Evolutionary conservation across 2,888 invertebrate species (phyloP).

Genomic region (Cataglyphis livida): DNA sequence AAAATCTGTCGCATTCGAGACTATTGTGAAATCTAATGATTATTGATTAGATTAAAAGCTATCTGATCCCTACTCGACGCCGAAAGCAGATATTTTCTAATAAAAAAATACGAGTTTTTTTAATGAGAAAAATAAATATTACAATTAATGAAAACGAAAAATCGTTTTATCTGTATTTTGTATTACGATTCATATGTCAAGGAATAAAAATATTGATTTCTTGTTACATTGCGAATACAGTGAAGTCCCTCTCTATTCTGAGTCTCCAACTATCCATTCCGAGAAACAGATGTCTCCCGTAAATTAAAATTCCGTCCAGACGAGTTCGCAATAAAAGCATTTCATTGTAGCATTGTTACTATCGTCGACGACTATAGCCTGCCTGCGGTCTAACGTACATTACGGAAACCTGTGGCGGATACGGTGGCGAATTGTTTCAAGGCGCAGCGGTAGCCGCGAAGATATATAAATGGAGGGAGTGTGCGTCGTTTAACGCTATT

Average conservation of each 20-base stretch:
- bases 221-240: not conserved
- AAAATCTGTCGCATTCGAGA: not conserved
- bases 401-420: slow-evolving; percentile 13
- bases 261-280: not conserved
- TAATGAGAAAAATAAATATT: not conserved
- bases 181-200: not conserved
- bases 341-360: not conserved
- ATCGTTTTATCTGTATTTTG: not conserved
- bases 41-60: not conserved
- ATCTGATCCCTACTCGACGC: not conserved
- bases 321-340: not conserved
- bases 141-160: not conserved
- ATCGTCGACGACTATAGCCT: not conserved
- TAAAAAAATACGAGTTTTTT: not conserved
- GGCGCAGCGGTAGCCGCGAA: slow-evolving; percentile 20
- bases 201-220: not conserved
- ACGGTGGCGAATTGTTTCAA: slow-evolving; percentile 39
- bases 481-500: slow-evolving; percentile 45
- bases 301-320: not conserved
- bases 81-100: not conserved
- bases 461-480: slow-evolving; percentile 15
- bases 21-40: not conserved
- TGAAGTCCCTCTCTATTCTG: not conserved
- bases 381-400: slow-evolving; percentile 7
- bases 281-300: not conserved